phyloP scores from a whole-genome alignment of 2,797 vertebrate species.

The Tachyglossus aculeatus region DNA sequence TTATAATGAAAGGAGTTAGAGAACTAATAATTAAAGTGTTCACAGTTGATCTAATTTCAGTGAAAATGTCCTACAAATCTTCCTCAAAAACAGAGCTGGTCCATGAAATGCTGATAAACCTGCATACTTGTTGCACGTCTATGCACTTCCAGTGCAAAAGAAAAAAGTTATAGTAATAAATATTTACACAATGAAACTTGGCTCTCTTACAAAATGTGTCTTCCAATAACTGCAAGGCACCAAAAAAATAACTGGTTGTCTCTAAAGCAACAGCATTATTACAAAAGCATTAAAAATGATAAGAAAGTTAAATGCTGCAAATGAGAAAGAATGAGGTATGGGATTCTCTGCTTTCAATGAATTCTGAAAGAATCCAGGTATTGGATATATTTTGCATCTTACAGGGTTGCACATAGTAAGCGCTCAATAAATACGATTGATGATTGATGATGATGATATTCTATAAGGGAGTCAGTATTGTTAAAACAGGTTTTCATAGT shows the following conservation, averaged over 20 bases:
- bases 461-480: too few relatives aligned
- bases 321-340: background rate
- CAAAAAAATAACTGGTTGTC: background rate
- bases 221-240: conserved; percentile 4
- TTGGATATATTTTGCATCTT: too few relatives aligned
- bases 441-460: too few relatives aligned
- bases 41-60: background rate
- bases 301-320: conserved; percentile 7
- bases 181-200: conserved; percentile 4
- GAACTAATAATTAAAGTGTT: background rate
- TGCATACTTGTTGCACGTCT: conserved; percentile 28
- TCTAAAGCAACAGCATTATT: conserved; percentile 1
- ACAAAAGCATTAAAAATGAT: conserved; percentile 6
- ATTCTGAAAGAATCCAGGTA: too few relatives aligned
- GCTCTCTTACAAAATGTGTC: background rate
- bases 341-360: too few relatives aligned
- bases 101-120: background rate
- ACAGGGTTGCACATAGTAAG: too few relatives aligned
- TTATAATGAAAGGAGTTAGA: background rate
- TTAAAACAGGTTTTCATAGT: too few relatives aligned
- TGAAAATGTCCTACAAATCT: background rate
- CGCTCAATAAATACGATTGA: too few relatives aligned
- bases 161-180: background rate
- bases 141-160: background rate
- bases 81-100: background rate